Percentiles rank a stretch among this genome's conserved stretches.
phyloP scores from a whole-genome alignment of 1,140 invertebrate genomes.

The Tetranychus cinnabarinus region DNA sequence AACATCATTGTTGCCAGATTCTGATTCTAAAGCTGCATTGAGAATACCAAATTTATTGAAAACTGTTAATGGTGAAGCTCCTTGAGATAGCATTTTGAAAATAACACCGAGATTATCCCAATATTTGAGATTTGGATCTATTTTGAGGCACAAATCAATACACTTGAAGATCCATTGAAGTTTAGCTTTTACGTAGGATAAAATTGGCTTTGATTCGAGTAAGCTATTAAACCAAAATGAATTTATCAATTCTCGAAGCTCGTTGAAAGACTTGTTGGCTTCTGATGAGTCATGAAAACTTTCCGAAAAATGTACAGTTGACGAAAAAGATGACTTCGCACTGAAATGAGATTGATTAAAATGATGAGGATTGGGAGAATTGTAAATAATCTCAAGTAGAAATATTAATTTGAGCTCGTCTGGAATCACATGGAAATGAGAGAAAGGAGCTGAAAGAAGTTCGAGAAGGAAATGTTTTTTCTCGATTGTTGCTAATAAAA shows the following conservation, averaged over 20 bases:
- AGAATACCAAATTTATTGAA: not conserved
- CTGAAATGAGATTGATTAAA: too few species aligned
- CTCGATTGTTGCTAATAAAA: not conserved
- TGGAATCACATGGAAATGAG: not conserved
- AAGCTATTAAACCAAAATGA: not conserved
- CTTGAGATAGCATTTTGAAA: not conserved
- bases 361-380: not conserved
- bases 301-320: too few species aligned
- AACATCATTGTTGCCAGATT: not conserved
- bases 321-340: too few species aligned
- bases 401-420: not conserved
- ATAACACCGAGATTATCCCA: not conserved
- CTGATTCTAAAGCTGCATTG: not conserved
- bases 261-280: not conserved
- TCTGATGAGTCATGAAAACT: not conserved
- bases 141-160: not conserved
- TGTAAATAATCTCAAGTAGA: not conserved
- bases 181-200: not conserved
- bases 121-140: too few species aligned
- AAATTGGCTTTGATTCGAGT: not conserved
- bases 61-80: not conserved
- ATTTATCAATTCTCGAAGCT: not conserved
- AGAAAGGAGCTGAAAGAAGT: not conserved
- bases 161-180: not conserved
- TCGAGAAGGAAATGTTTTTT: not conserved